A percentile compares a stretch with the other conserved stretches of the same genome.
Conservation (phyloP, 2,797 vertebrate species). For the Micromesistius poutassou region DNA sequence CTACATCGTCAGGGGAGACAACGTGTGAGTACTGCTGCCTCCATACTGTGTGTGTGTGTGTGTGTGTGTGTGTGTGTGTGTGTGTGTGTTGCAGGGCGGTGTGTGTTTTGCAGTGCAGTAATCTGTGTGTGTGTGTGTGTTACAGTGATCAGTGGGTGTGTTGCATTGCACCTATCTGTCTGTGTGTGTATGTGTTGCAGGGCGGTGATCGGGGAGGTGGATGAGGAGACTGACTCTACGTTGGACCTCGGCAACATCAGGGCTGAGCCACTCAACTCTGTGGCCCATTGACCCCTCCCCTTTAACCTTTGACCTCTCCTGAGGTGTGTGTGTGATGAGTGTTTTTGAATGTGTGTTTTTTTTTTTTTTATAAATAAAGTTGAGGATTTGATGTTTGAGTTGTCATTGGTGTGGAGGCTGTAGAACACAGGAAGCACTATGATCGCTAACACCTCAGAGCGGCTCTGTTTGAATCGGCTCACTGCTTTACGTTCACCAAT, state of each 20-base stretch:
- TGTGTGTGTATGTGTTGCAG: conserved; percentile 56
- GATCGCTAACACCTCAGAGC: too few relatives aligned
- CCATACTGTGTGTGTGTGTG: not conserved
- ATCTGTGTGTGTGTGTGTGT: conserved; percentile 62
- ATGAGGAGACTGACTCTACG: conserved; percentile 95
- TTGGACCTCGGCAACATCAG: conserved; percentile 95
- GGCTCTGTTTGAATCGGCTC: too few relatives aligned
- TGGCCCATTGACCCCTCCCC: conserved; percentile 81
- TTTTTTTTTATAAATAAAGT: conserved; percentile 2
- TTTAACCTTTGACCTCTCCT: not conserved
- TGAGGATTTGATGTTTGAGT: not conserved
- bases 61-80: not conserved
- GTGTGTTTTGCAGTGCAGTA: not conserved
- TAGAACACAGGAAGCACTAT: too few relatives aligned
- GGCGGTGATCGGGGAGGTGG: conserved; percentile 97
- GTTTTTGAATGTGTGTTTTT: not conserved
- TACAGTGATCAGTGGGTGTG: conserved; percentile 27
- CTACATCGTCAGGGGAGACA: conserved; percentile 97
- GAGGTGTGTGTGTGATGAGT: conserved; percentile 4
- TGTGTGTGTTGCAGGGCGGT: conserved; percentile 1
- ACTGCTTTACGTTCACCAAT: too few relatives aligned
- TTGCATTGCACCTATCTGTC: conserved; percentile 82
- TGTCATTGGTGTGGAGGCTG: not conserved
- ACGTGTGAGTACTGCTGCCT: conserved; percentile 83
- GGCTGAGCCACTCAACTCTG: conserved; percentile 94